Base-by-base conservation (phyloP, 2,113 vertebrate species). In the Amia ocellicauda region DNA sequence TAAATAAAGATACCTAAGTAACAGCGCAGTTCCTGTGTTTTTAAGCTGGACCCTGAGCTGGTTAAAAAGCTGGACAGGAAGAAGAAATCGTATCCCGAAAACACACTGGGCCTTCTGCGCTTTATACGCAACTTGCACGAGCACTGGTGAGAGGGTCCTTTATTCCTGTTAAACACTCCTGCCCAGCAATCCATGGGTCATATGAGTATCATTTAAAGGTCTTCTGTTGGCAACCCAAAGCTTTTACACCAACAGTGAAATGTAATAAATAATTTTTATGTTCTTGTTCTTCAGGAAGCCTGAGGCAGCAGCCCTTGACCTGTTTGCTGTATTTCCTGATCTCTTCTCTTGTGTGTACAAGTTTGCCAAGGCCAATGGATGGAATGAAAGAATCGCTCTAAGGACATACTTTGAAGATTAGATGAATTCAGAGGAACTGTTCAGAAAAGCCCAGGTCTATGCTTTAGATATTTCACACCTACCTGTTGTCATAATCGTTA, bases 81-180 rank as follows among this genome's bases (percentile, higher is more conserved):
- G 16, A 77, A 66, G 1, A 79, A 78, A 61, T 0, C 19, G 17
- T 84, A 84, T 55, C 41, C 72, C 20, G 67, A 79, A 3, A 75
- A 49, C 45, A 68, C 22, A 0, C 10, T 80, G 0, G 82, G 63
- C 19, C 55, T 86, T 41, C 19, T 84, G 43, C 77, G 76, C 60
- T 83, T 79, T 49, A 73, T 76, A 42, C 69, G 75, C 8, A 85
- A 77, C 67, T 31, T 82, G 2, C 24, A 54, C 3, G 72, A 28
- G 67, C 79, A 84, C 64, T 9, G 77, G 83, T 86, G 24, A 82
- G 79, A n/a, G n/a, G n/a, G n/a, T n/a, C n/a, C n/a, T n/a, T n/a
- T n/a, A n/a, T n/a, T n/a, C n/a, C n/a, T n/a, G n/a, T n/a, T n/a
- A n/a, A n/a, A n/a, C n/a, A n/a, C n/a, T n/a, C n/a, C n/a, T n/a